phyloP scores from a whole-genome alignment of 2,113 vertebrate genomes.

The Saimiri boliviensis region DNA sequence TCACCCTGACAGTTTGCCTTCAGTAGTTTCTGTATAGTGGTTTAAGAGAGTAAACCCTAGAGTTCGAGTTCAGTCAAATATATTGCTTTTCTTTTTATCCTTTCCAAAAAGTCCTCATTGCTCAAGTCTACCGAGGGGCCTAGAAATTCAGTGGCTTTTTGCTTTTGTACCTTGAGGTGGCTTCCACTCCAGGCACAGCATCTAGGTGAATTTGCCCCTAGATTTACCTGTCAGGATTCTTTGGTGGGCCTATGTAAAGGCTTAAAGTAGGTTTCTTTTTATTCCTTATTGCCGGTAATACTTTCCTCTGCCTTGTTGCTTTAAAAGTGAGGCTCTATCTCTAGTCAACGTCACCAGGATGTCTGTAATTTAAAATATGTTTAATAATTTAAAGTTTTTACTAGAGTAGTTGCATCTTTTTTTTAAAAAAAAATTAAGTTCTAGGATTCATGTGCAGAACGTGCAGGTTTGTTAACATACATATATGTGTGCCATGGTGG shows the following conservation, averaged over 20 bases:
- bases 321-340: neutral
- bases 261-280: neutral
- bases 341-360: neutral
- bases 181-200: neutral
- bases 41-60: neutral
- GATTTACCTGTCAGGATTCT: neutral
- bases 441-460: no score
- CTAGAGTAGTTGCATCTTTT: neutral
- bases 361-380: conserved; percentile 9
- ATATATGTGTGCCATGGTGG: no score
- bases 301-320: neutral
- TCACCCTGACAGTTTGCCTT: neutral
- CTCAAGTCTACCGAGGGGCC: neutral
- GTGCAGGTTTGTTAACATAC: no score
- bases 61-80: neutral
- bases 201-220: neutral
- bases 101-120: neutral
- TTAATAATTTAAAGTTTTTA: neutral
- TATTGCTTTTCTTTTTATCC: neutral
- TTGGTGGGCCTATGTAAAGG: neutral
- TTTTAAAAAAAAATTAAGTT: neutral
- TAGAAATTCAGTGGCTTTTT: neutral
- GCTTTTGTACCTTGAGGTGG: neutral
- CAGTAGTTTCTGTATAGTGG: neutral
- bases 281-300: neutral